phyloP scores from a whole-genome alignment of 2,888 invertebrate species.

The Dinocampus coccinellae region DNA sequence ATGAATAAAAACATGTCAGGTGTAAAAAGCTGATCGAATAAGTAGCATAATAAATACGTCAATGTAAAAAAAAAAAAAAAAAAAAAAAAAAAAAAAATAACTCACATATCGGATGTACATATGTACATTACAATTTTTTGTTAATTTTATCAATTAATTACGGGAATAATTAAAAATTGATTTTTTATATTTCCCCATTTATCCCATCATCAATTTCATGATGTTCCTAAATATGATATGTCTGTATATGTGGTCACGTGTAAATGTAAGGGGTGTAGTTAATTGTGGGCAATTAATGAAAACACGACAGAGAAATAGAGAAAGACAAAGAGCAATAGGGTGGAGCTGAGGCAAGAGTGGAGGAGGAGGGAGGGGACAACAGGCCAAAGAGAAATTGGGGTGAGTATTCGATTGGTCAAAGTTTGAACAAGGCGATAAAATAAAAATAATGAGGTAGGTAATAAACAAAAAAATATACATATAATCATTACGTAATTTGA shows the following conservation, averaged over 20 bases:
- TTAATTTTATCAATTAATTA: no score
- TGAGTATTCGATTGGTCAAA: no score
- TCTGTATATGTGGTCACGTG: background rate
- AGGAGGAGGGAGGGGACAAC: no score
- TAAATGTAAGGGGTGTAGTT: background rate
- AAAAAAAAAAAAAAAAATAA: no score
- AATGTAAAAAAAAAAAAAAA: background rate
- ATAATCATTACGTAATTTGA: no score
- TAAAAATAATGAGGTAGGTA: no score
- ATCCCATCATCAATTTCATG: background rate
- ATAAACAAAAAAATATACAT: no score
- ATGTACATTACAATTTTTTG: background rate
- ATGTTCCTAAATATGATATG: background rate
- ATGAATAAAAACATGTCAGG: background rate
- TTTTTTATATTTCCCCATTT: background rate
- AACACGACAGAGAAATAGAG: no score
- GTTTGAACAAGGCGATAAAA: no score
- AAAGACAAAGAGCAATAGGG: background rate
- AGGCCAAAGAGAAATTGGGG: no score
- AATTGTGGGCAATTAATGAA: background rate
- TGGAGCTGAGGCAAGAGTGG: background rate
- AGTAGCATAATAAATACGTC: background rate
- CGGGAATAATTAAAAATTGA: background rate
- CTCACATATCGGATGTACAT: no score
- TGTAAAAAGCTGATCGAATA: background rate